Base-by-base conservation (phyloP, 35 echinoderm and acorn worm genomes). In the Apostichopus japonicus region DNA sequence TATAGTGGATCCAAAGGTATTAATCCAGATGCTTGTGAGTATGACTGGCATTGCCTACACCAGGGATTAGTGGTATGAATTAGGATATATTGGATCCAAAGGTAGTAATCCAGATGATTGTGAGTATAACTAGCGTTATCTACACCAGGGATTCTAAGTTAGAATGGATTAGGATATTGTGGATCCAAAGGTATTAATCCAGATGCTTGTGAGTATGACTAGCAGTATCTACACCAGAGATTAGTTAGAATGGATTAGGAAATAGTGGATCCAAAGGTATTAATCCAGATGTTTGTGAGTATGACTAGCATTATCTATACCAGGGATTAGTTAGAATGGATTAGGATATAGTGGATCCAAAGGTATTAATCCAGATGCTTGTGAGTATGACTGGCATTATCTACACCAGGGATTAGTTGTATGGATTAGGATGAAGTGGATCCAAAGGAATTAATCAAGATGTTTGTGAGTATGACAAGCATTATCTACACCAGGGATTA, bases 171-270 rank as follows among this genome's bases (percentile, higher is more conserved):
- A 33, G 86, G 90, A 93, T 22, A 25, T 8, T n/a, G 53, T 25
- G n/a, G 6, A 51, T 11, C 13, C 24, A 53, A 27, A 54, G 65
- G 17, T 17, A 6, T 51, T 19, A 23, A 81, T 55, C 21, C 27
- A 15, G 70, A 72, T 21, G 11, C 14, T 16, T 72, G 70, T 72
- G 70, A 72, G 70, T 72, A 17, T 72, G n/a, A n/a, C n/a, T n/a
- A n/a, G 97, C 72, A 94, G 96, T 44, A 88, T 99, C 27, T 91
- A 93, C 24, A 96, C 97, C 15, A 79, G 95, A 14, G 93, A 99
- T 79, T 95, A 99, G 57, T 65, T 99, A 27, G 79, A 78, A 82
- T 33, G 10, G 5, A 17, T 5, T 54, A 33, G 86, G 90, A 93
- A 24, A 25, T 8, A 22, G 53, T 25, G n/a, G 6, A 51, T 11